A percentile compares a stretch with the other conserved stretches of the same genome.
Evolutionary conservation across 1,140 invertebrate species (phyloP).

Genomic region (Drosophila leontia): DNA sequence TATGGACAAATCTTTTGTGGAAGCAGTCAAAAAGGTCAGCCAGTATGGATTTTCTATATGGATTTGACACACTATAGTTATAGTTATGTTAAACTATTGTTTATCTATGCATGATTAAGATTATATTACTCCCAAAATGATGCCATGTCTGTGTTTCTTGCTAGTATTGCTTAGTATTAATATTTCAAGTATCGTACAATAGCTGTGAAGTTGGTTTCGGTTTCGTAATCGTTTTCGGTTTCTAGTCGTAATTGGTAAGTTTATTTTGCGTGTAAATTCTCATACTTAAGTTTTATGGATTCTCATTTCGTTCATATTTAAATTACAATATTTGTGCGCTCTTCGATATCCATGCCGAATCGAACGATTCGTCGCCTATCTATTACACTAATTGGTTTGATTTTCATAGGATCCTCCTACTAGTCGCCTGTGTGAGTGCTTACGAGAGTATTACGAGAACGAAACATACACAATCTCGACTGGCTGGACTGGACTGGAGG

Average conservation of each 20-base stretch:
- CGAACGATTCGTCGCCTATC: slow-evolving; percentile 56
- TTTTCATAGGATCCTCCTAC: slow-evolving; percentile 47
- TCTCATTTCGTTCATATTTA: slow-evolving; percentile 52
- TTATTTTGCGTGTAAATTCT: slow-evolving; percentile 56
- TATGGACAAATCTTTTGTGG: slow-evolving; percentile 24
- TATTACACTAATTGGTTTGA: slow-evolving; percentile 59
- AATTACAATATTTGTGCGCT: slow-evolving; percentile 80
- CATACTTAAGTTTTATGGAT: slow-evolving; percentile 74
- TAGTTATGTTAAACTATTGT: slow-evolving; percentile 39
- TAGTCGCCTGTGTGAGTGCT: slow-evolving; percentile 18
- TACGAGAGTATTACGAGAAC: slow-evolving; percentile 5
- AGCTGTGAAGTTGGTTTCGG: slow-evolving; percentile 40
- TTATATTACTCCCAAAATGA: slow-evolving; percentile 16
- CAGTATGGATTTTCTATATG: slow-evolving; percentile 3
- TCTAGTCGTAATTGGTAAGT: slow-evolving; percentile 42
- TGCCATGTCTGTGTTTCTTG: neutral
- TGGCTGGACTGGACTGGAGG: slow-evolving; percentile 11
- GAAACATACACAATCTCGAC: slow-evolving; percentile 7
- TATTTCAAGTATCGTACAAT: slow-evolving; percentile 44
- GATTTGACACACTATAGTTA: slow-evolving; percentile 29
- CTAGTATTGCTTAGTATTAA: slow-evolving; percentile 28
- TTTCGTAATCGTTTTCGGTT: slow-evolving; percentile 4
- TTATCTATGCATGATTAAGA: slow-evolving; percentile 19
- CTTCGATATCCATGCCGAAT: slow-evolving; percentile 63
- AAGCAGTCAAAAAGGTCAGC: slow-evolving; percentile 38